phyloP scores from a whole-genome alignment of 2,113 vertebrate species.

The Pseudopipra pipra region DNA sequence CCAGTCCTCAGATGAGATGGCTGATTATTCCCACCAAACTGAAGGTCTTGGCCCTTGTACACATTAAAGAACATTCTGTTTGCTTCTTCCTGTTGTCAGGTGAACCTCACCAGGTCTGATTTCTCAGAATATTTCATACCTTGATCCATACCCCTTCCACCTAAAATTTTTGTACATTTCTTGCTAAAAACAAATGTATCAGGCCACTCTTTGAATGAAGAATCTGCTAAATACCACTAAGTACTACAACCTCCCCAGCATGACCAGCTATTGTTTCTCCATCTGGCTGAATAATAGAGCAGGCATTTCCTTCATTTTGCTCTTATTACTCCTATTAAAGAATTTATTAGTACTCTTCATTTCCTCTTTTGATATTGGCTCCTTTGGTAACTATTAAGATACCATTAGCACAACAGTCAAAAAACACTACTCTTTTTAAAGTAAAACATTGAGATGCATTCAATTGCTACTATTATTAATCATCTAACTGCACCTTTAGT shows the following conservation, averaged over 20 bases:
- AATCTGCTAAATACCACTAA: not conserved
- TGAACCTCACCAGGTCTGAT: not conserved
- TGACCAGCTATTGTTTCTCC: not conserved
- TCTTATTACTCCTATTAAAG: not conserved
- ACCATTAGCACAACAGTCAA: not conserved
- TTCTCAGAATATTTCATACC: not conserved
- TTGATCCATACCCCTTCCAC: not conserved
- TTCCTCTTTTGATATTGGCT: not conserved
- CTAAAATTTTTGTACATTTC: not conserved
- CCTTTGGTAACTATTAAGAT: not conserved
- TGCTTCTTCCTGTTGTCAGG: not conserved
- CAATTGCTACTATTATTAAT: not conserved
- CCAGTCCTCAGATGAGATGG: not conserved
- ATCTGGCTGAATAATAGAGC: not conserved
- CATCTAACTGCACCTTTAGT: not conserved
- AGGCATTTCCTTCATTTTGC: not conserved
- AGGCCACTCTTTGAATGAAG: not conserved
- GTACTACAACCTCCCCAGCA: not conserved
- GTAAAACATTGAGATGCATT: not conserved
- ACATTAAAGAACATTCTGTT: not conserved
- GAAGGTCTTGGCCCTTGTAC: not conserved
- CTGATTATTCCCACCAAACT: not conserved
- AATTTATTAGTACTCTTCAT: not conserved
- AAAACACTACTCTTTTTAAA: not conserved
- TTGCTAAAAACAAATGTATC: not conserved